phyloP scores from a whole-genome alignment of 2,797 vertebrate genomes.

The Valencia hispanica region DNA sequence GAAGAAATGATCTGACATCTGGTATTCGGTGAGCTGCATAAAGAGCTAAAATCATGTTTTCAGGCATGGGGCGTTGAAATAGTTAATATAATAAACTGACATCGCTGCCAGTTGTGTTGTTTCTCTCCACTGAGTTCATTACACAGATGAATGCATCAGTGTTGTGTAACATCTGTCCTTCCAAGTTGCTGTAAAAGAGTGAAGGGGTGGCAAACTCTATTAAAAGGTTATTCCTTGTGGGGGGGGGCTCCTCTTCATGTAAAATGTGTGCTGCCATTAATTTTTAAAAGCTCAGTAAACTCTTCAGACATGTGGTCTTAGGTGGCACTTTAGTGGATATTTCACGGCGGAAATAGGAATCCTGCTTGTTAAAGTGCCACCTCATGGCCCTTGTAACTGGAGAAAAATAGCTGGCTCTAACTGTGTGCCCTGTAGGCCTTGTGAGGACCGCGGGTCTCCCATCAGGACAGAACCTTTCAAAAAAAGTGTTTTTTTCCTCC shows the following conservation, averaged over 20 bases:
- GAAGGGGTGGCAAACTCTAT: constrained; percentile 15
- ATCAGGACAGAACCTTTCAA: constrained; percentile 16
- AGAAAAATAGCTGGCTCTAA: constrained; percentile 38
- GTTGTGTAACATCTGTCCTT: constrained; percentile 36
- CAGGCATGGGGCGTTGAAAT: background rate
- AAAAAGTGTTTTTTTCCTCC: background rate
- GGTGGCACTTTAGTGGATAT: constrained; percentile 6
- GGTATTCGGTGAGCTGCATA: background rate
- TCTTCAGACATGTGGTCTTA: background rate
- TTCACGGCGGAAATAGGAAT: constrained; percentile 49
- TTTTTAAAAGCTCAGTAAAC: background rate
- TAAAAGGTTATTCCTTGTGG: constrained; percentile 28
- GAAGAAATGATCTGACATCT: background rate
- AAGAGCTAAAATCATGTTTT: background rate
- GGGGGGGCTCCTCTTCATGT: constrained; percentile 6
- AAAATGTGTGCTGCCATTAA: background rate
- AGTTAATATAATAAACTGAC: background rate
- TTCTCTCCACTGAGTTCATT: constrained; percentile 29
- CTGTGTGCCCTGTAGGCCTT: constrained; percentile 19
- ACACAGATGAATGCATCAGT: constrained; percentile 29
- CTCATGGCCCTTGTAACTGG: constrained; percentile 32
- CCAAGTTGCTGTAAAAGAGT: constrained; percentile 35
- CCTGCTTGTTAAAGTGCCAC: constrained; percentile 54
- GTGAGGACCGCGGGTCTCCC: constrained; percentile 30
- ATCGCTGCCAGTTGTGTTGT: background rate